Conservation (phyloP, 2,888 invertebrate genomes). For the Listrodromus nycthemerus region DNA sequence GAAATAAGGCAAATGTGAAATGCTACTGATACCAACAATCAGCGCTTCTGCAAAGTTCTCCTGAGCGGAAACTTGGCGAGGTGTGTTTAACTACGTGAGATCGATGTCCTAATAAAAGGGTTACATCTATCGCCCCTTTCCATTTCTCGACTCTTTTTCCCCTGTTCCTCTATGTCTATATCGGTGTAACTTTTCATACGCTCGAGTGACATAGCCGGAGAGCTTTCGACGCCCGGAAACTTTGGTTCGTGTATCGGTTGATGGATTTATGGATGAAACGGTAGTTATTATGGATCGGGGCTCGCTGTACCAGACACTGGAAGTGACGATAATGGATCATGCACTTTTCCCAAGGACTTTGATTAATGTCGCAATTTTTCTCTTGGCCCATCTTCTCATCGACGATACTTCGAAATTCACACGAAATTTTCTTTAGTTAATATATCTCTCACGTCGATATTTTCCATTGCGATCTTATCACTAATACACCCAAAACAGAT, state of each 20-base stretch:
- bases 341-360: slow-evolving; percentile 69
- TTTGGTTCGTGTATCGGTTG: slow-evolving; percentile 59
- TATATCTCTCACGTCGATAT: background rate
- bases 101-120: slow-evolving; percentile 39
- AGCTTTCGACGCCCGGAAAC: slow-evolving; percentile 62
- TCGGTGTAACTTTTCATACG: slow-evolving; percentile 63
- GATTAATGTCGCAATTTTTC: slow-evolving; percentile 66
- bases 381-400: background rate
- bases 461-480: background rate
- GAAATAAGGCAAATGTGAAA: background rate
- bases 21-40: background rate
- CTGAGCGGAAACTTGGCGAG: slow-evolving; percentile 13
- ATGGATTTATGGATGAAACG: slow-evolving; percentile 65
- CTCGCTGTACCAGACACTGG: slow-evolving; percentile 35
- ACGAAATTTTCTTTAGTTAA: slow-evolving; percentile 2
- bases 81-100: slow-evolving; percentile 14
- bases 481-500: too few relatives aligned
- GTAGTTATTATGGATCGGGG: slow-evolving; percentile 65
- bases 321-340: slow-evolving; percentile 69
- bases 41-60: slow-evolving; percentile 11
- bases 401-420: background rate
- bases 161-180: slow-evolving; percentile 3
- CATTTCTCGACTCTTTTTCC: slow-evolving; percentile 2
- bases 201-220: slow-evolving; percentile 40
- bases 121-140: slow-evolving; percentile 19